phyloP scores from a whole-genome alignment of 2,797 vertebrate species.

The Cossypha niveicapilla region DNA sequence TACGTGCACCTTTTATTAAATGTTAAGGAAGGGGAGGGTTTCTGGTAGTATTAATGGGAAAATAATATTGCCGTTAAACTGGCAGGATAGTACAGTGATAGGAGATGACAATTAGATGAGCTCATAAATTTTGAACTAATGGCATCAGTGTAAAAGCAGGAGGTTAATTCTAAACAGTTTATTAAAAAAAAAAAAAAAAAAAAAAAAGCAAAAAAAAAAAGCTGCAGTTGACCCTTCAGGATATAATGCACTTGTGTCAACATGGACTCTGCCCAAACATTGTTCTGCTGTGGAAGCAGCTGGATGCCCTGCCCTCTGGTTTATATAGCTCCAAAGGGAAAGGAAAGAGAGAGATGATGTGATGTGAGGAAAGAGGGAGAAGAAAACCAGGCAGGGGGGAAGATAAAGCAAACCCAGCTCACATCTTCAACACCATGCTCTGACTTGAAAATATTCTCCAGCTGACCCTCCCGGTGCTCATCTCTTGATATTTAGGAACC shows the following conservation, averaged over 20 bases:
- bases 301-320: constrained; percentile 64
- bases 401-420: not conserved
- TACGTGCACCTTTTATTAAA: not conserved
- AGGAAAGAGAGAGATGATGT: not conserved
- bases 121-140: not conserved
- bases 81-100: not conserved
- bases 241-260: constrained; percentile 21
- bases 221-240: constrained; percentile 37
- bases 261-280: constrained; percentile 48
- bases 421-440: not conserved
- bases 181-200: not conserved
- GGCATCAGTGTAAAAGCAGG: not conserved
- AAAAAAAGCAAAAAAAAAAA: not conserved
- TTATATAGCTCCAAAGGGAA: not conserved
- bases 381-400: not conserved
- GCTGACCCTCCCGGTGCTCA: accelerated
- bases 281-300: constrained; percentile 62
- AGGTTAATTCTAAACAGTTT: not conserved
- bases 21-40: not conserved
- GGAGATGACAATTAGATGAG: not conserved
- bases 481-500: not conserved
- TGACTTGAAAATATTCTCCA: not conserved
- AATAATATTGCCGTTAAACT: not conserved
- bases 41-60: not conserved
- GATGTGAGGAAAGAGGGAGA: not conserved